Conservation (phyloP, 2,797 vertebrate species). For the Pangasius krempfi region DNA sequence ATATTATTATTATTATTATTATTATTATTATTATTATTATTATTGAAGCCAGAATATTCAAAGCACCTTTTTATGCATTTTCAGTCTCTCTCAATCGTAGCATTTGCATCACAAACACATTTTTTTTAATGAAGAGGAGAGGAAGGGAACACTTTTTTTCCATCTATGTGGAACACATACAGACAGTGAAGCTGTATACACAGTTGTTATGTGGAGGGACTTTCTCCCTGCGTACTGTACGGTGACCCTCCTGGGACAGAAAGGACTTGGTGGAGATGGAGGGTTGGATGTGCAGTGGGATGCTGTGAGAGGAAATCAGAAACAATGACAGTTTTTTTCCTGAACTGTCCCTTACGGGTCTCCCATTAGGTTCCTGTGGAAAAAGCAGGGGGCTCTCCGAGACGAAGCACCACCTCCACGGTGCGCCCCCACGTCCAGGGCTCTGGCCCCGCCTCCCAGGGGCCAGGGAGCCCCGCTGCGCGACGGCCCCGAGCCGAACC, state of each 20-base stretch:
- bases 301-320: constrained; percentile 65
- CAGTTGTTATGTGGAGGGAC: constrained; percentile 16
- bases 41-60: not conserved
- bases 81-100: constrained; percentile 10
- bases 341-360: constrained; percentile 84
- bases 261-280: constrained; percentile 61
- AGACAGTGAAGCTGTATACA: constrained; percentile 47
- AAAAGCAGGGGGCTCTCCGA: constrained; percentile 86
- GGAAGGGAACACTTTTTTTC: constrained; percentile 7
- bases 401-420: constrained; percentile 89
- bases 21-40: constrained; percentile 14
- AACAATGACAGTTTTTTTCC: constrained; percentile 48
- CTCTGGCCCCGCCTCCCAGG: constrained; percentile 83
- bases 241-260: constrained; percentile 70
- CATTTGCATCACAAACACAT: not conserved
- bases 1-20: not conserved
- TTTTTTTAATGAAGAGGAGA: not conserved
- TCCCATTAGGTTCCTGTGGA: constrained; percentile 95
- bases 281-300: constrained; percentile 58
- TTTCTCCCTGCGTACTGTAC: constrained; percentile 53
- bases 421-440: constrained; percentile 82
- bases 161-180: not conserved
- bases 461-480: constrained; percentile 85
- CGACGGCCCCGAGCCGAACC: constrained; percentile 81
- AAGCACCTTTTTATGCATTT: constrained; percentile 6